Conservation (phyloP, 2,113 vertebrate species). For the Sebastes fasciatus region DNA sequence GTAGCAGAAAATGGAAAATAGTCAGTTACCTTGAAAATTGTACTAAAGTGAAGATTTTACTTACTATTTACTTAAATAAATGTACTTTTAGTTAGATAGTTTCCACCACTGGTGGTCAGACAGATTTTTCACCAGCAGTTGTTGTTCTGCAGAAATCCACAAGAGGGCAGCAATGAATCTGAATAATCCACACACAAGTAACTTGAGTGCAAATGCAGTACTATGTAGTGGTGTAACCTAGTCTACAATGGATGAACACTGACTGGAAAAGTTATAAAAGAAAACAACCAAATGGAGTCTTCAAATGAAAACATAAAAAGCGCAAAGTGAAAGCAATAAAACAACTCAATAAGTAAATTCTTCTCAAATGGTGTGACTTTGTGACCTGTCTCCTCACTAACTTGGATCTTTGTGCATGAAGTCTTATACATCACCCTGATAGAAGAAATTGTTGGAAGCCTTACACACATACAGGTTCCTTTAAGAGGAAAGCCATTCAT, state of each 20-base stretch:
- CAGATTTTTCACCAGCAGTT: neutral
- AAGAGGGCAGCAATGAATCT: constrained; percentile 28
- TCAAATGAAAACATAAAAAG: neutral
- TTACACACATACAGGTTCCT: neutral
- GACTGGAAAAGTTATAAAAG: neutral
- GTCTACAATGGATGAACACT: neutral
- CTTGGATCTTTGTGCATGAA: neutral
- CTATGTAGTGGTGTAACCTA: neutral
- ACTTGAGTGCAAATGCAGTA: neutral
- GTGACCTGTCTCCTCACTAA: neutral
- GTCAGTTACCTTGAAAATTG: neutral
- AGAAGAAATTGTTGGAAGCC: neutral
- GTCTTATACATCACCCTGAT: neutral
- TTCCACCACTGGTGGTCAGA: neutral
- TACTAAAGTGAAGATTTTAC: neutral
- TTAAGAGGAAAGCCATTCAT: neutral
- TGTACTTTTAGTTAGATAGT: neutral
- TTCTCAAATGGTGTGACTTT: neutral
- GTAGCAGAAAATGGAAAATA: neutral
- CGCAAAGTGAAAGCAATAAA: neutral
- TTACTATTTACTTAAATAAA: neutral
- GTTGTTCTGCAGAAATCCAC: constrained; percentile 21
- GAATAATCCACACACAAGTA: neutral
- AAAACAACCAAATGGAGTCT: neutral
- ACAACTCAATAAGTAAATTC: neutral